Conservation (phyloP, 2,113 vertebrate species). For the Salvelinus sp. region DNA sequence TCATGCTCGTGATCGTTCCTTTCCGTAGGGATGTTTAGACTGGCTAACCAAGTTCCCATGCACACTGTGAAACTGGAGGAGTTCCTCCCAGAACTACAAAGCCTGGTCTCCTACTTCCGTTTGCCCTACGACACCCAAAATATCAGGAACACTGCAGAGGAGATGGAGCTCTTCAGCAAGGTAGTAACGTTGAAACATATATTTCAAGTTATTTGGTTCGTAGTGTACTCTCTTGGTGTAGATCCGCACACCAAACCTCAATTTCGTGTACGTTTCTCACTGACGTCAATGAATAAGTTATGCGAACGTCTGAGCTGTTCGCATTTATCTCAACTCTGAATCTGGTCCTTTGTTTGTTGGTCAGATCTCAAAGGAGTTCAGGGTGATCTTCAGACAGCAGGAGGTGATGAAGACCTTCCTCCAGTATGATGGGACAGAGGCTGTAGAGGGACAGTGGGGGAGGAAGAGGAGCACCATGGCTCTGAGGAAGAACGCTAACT, state of each 20-base stretch:
- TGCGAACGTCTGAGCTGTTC: not conserved
- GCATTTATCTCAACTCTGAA: not conserved
- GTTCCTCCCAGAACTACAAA: conserved; percentile 66
- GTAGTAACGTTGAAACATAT: conserved; percentile 29
- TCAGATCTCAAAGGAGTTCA: conserved; percentile 72
- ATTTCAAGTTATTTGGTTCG: too few relatives aligned
- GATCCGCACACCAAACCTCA: too few relatives aligned
- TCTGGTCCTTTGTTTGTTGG: not conserved
- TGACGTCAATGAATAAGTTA: too few relatives aligned
- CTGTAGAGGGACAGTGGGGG: conserved; percentile 49
- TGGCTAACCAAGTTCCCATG: conserved; percentile 38
- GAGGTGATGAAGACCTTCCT: conserved; percentile 73
- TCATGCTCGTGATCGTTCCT: not conserved
- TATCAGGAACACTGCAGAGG: conserved; percentile 63
- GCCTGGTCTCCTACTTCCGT: conserved; percentile 67
- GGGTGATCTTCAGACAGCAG: conserved; percentile 68
- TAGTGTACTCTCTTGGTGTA: too few relatives aligned
- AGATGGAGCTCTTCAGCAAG: conserved; percentile 72
- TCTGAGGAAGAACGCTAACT: conserved; percentile 74
- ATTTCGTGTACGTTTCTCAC: too few relatives aligned
- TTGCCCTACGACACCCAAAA: conserved; percentile 54
- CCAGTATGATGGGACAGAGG: conserved; percentile 57
- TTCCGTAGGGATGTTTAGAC: not conserved
- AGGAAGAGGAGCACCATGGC: conserved; percentile 49
- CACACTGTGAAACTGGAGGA: conserved; percentile 56